Evolutionary conservation across 2,113 vertebrate species (phyloP), one percentile per base, ranked within the genome.

Genomic region (Vidua chalybeata): DNA sequence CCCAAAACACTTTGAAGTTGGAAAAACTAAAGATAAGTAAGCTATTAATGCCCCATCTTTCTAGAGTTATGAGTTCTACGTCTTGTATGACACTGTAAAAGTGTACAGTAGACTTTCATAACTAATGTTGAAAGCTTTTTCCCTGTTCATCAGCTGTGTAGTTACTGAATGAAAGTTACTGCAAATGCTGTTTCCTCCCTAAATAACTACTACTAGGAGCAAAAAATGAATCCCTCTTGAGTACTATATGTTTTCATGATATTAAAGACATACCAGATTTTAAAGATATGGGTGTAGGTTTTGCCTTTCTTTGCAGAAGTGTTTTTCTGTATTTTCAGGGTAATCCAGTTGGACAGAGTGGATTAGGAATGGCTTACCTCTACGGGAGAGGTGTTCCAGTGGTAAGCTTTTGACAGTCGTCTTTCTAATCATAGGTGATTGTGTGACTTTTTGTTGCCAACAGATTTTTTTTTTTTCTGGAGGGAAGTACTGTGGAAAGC

Each of bases 301-400:
- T 86, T 84, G 16, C 37, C 14, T 55, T 71, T 54, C 7, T 61
- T 71, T 62, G 13, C 64, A 58, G 27, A 84, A 54, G 5, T 97
- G 31, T 75, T 92, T 82, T 82, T 55, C 69, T 90, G 22, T 87
- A 43, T 75, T 97, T 89, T 46, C 96, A 99, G 99, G 99, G 99
- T 54, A 99, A 99, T 95, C 99, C 99, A 0, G 99, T 99, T 84
- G 99, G 99, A 52, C 99, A 99, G 98, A 99, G 99, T 91, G 99
- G 99, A 16, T 98, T 99, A 23, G 99, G 99, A 84, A 99, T 99
- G 99, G 99, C 99, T 67, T 99, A 99, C 89, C 97, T 99, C 15
- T 99, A 99, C 1, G 99, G 99, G 84, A 98, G 99, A 97, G 99
- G 99, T 17, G 99, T 99, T 91, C 98, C 98, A 95, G 99, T 99